A percentile compares a stretch with the other conserved stretches of the same genome.
phyloP scores from a whole-genome alignment of 2,113 vertebrate species.

The Anas platyrhynchos region DNA sequence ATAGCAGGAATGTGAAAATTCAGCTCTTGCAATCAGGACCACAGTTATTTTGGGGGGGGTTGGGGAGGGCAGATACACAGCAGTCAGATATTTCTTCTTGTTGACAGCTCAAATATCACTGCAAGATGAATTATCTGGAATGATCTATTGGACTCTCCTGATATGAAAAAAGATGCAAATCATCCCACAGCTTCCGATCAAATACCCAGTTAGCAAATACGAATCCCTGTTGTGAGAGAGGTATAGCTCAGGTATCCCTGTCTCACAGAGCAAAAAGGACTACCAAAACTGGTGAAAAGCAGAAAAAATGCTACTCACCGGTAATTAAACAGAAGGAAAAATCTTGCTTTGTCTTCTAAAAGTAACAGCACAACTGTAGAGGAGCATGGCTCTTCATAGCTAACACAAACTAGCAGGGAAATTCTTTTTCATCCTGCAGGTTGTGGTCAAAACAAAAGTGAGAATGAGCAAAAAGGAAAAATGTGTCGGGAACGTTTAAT shows the following conservation, averaged over 20 bases:
- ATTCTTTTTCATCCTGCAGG: not conserved
- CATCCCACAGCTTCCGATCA: too few species aligned
- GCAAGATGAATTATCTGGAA: not conserved
- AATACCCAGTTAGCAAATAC: rapidly evolving
- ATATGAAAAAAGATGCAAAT: not conserved
- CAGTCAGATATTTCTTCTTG: not conserved
- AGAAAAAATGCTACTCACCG: rapidly evolving
- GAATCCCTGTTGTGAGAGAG: rapidly evolving
- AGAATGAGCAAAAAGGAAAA: not conserved
- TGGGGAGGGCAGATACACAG: not conserved
- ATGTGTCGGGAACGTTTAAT: too few species aligned
- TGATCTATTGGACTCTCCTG: not conserved
- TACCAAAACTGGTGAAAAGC: rapidly evolving
- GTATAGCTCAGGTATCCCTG: rapidly evolving
- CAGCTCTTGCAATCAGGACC: too few species aligned
- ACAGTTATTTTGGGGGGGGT: too few species aligned
- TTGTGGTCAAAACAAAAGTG: rapidly evolving
- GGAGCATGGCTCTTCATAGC: rapidly evolving
- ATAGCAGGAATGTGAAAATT: not conserved
- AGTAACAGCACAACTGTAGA: rapidly evolving
- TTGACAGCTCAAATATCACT: not conserved
- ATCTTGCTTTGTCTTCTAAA: not conserved
- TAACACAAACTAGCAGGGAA: rapidly evolving
- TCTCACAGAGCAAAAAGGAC: rapidly evolving
- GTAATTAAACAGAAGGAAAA: not conserved